Conservation (phyloP, 2,888 invertebrate species). For the Palloptera scutellata region DNA sequence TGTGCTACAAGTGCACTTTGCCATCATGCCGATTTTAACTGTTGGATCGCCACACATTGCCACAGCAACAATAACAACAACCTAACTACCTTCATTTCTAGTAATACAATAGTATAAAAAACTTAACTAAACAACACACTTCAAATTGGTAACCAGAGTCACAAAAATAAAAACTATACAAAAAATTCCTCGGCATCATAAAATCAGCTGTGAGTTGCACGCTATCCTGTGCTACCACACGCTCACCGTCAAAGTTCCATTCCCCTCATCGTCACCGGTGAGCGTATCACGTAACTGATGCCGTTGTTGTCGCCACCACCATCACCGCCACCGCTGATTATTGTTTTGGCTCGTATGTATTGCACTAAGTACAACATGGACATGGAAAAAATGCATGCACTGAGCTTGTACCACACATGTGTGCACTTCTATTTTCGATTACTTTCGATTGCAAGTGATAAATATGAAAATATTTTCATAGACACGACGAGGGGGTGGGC, state of each 20-base stretch:
- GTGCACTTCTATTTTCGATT: not conserved
- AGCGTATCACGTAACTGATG: too few species aligned
- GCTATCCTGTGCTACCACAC: too few species aligned
- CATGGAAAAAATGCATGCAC: not conserved
- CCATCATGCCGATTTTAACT: not conserved
- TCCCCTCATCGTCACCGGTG: too few species aligned
- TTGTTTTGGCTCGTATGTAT: not conserved
- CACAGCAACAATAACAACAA: not conserved
- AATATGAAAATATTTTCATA: slow-evolving; percentile 16
- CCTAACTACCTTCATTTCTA: too few species aligned
- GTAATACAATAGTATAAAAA: too few species aligned
- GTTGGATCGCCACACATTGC: not conserved
- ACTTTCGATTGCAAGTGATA: slow-evolving; percentile 17
- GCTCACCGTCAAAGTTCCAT: too few species aligned
- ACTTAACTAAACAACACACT: too few species aligned
- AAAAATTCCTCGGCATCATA: too few species aligned
- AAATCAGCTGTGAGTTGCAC: too few species aligned
- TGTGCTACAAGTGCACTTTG: too few species aligned
- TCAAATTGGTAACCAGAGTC: not conserved
- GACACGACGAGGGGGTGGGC: not conserved
- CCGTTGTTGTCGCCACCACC: too few species aligned
- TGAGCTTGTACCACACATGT: not conserved
- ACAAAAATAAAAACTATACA: not conserved
- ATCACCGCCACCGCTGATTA: too few species aligned
- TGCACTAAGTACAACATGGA: not conserved